Conservation (phyloP, 2,113 vertebrate genomes). For the Eretmochelys imbricata region DNA sequence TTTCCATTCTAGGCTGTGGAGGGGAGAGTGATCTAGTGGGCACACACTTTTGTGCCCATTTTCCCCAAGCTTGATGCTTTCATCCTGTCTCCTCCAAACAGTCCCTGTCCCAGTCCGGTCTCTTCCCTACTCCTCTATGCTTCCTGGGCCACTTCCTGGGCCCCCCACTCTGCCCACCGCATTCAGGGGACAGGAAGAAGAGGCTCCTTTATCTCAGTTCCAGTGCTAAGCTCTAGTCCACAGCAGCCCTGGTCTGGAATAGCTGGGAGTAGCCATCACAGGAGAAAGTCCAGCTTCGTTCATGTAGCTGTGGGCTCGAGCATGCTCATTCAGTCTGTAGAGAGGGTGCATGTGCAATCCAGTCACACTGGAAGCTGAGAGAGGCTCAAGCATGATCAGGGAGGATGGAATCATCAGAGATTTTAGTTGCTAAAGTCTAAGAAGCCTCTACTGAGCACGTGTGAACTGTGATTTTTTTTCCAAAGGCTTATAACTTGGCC, state of each 20-base stretch:
- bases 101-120: background rate
- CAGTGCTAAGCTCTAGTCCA: background rate
- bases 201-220: background rate
- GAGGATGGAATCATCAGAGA: background rate
- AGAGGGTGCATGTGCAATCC: background rate
- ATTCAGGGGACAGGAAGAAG: background rate
- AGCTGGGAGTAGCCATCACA: background rate
- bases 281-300: background rate
- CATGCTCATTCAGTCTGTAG: background rate
- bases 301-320: background rate
- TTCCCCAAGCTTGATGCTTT: background rate
- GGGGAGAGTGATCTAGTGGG: background rate
- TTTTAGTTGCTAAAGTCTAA: background rate
- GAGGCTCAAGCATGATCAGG: background rate
- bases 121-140: background rate
- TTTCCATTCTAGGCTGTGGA: background rate
- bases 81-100: background rate
- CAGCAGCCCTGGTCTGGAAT: background rate
- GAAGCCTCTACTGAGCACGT: background rate
- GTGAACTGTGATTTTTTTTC: background rate
- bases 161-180: no score
- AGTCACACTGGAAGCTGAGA: background rate
- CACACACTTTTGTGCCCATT: background rate
- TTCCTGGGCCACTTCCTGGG: background rate
- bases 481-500: background rate